Percentiles rank a stretch among this genome's conserved stretches.
phyloP scores from a whole-genome alignment of 2,888 invertebrate genomes.

The Apoda limacodes region DNA sequence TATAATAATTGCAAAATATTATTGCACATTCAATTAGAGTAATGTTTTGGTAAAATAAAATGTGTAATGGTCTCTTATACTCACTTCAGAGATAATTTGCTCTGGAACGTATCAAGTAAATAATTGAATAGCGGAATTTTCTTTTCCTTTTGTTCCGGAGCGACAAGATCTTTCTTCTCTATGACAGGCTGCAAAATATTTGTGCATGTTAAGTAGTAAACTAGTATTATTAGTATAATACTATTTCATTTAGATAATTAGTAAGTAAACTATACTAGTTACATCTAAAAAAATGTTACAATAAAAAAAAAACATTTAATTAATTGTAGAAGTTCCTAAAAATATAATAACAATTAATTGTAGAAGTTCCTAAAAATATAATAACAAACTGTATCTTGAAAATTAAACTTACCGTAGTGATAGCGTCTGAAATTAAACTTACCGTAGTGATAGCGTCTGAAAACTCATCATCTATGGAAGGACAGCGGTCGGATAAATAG shows the following conservation, averaged over 20 bases:
- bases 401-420: constrained; percentile 62
- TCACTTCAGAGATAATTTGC: constrained; percentile 38
- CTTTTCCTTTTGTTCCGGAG: constrained; percentile 32
- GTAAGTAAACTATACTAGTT: no score
- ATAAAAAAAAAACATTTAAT: no score
- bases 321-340: no score
- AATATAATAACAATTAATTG: not conserved
- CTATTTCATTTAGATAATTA: no score
- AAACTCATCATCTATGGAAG: constrained; percentile 66
- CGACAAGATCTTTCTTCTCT: constrained; percentile 60
- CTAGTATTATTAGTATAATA: no score
- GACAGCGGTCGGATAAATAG: constrained; percentile 33
- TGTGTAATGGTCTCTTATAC: no score
- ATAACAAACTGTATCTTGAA: no score
- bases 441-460: constrained; percentile 70
- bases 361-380: constrained; percentile 18
- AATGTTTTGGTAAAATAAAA: constrained; percentile 1
- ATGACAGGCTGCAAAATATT: constrained; percentile 52
- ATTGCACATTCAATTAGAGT: not conserved
- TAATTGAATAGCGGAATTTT: constrained; percentile 46
- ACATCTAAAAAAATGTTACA: no score
- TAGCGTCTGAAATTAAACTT: constrained; percentile 54
- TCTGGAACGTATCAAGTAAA: constrained; percentile 44
- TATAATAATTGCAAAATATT: no score
- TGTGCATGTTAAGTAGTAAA: no score